Conservation (phyloP, 1,140 invertebrate species). For the Venturia canescens region DNA sequence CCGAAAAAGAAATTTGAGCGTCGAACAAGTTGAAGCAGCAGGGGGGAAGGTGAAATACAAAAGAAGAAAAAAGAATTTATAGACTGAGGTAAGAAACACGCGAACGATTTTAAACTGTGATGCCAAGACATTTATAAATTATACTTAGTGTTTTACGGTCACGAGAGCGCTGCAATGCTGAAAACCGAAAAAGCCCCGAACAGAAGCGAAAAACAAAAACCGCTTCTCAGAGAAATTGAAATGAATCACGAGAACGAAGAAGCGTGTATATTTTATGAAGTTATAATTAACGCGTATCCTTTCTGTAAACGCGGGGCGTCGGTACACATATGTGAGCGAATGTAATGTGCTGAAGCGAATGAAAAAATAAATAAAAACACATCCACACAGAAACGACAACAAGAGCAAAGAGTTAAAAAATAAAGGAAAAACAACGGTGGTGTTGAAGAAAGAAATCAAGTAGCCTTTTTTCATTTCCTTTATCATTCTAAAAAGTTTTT, state of each 20-base stretch:
- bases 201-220: neutral
- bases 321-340: constrained; percentile 61
- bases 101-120: constrained; percentile 73
- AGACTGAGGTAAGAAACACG: constrained; percentile 21
- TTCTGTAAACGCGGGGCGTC: constrained; percentile 58
- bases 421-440: constrained; percentile 59
- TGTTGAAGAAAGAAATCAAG: constrained; percentile 2
- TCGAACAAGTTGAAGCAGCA: neutral
- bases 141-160: constrained; percentile 60
- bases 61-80: constrained; percentile 18
- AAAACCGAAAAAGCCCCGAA: neutral
- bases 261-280: constrained; percentile 67
- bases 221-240: neutral
- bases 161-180: constrained; percentile 32
- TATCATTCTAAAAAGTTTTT: neutral
- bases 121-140: constrained; percentile 71
- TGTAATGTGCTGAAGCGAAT: constrained; percentile 58
- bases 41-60: neutral
- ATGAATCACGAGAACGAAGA: constrained; percentile 50
- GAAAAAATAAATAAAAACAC: constrained; percentile 47
- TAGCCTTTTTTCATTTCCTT: constrained; percentile 13
- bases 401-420: constrained; percentile 57
- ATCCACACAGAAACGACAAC: constrained; percentile 32
- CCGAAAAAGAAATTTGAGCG: neutral
- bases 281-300: constrained; percentile 60